phyloP scores from a whole-genome alignment of 1,140 invertebrate genomes.

The Atopsyche davidsoni region DNA sequence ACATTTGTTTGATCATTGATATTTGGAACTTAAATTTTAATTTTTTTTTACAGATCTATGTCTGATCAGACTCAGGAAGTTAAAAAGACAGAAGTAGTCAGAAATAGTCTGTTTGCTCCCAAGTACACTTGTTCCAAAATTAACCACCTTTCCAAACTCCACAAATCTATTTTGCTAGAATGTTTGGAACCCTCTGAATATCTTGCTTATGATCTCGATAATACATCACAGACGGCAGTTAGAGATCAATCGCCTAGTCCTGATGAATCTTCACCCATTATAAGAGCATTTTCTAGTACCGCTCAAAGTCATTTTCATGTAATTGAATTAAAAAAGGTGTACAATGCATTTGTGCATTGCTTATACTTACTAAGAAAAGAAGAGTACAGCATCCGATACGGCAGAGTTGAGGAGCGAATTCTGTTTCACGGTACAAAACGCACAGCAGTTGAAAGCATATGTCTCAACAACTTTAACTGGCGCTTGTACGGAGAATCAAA shows the following conservation, averaged over 20 bases:
- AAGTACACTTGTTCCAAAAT: background rate
- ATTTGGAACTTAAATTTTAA: too few relatives aligned
- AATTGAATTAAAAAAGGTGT: slow-evolving; percentile 17
- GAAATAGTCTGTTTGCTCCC: too few relatives aligned
- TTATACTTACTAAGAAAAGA: slow-evolving; percentile 27
- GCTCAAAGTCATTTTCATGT: slow-evolving; percentile 13
- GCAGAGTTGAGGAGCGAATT: slow-evolving; percentile 18
- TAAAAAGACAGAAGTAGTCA: too few relatives aligned
- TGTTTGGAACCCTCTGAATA: background rate
- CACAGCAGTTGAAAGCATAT: slow-evolving; percentile 29
- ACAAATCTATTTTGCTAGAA: background rate
- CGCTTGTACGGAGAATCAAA: slow-evolving; percentile 25
- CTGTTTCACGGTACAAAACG: slow-evolving; percentile 34
- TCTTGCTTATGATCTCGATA: background rate
- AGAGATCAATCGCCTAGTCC: background rate
- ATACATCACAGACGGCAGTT: background rate
- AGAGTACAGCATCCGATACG: slow-evolving; percentile 22
- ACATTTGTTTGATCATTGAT: too few relatives aligned
- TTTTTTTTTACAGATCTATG: too few relatives aligned
- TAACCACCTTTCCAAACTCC: background rate
- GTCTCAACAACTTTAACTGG: slow-evolving; percentile 35
- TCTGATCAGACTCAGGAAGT: too few relatives aligned
- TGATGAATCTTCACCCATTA: background rate
- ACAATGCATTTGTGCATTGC: slow-evolving; percentile 24
- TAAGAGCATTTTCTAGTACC: background rate